Evolutionary conservation across 2,797 vertebrate species (phyloP).

Genomic region (Cephalopachus bancanus): DNA sequence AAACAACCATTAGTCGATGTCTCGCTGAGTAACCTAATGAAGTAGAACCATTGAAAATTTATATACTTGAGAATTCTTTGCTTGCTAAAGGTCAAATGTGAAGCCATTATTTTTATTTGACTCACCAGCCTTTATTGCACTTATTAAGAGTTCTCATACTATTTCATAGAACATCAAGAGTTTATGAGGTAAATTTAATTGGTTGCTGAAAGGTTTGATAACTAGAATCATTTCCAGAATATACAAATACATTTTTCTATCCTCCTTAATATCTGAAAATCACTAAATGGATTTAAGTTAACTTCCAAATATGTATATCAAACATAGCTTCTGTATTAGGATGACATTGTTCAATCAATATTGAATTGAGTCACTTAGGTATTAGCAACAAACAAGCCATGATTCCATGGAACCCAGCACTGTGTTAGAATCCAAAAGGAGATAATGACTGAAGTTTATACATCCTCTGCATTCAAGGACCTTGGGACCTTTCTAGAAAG

Average conservation of each 20-base stretch:
- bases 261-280: background rate
- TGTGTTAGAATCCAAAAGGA: background rate
- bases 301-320: background rate
- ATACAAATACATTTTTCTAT: background rate
- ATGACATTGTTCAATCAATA: background rate
- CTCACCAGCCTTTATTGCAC: background rate
- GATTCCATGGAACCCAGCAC: background rate
- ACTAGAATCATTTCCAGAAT: conserved; percentile 20
- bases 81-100: conserved; percentile 65
- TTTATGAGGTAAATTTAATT: conserved; percentile 22
- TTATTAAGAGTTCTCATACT: background rate
- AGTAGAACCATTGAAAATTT: conserved; percentile 29
- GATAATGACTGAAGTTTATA: background rate
- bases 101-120: conserved; percentile 71
- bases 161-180: background rate
- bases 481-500: background rate
- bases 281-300: background rate
- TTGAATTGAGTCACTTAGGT: background rate
- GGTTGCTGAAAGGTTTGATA: background rate
- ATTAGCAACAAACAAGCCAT: background rate
- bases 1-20: conserved; percentile 50
- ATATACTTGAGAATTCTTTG: conserved; percentile 51
- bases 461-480: background rate
- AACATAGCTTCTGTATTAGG: background rate
- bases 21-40: conserved; percentile 59